Percentiles rank a stretch among this genome's conserved stretches.
Conservation (phyloP, 2,113 vertebrate genomes). For the Strix uralensis region DNA sequence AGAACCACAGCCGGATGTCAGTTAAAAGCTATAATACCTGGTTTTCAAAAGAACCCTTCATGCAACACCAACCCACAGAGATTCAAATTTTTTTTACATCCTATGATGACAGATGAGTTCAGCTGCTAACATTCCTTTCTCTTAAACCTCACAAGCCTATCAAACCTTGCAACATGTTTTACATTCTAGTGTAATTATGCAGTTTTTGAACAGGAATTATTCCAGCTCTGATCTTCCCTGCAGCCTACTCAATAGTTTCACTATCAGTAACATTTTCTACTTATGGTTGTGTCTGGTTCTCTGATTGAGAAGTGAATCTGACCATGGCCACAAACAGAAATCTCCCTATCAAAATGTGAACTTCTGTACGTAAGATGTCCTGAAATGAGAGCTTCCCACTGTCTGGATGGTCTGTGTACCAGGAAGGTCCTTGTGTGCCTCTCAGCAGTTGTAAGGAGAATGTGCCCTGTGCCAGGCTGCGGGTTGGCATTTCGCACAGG, state of each 20-base stretch:
- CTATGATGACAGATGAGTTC: neutral
- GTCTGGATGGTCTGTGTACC: neutral
- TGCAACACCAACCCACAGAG: neutral
- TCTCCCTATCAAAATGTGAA: neutral
- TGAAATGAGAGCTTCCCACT: neutral
- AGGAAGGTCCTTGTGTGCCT: neutral
- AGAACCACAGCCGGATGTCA: neutral
- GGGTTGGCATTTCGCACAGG: neutral
- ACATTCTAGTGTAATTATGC: neutral
- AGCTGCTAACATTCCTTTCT: neutral
- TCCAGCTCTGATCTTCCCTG: neutral
- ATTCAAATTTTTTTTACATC: neutral
- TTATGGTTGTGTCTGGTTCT: neutral
- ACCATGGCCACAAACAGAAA: neutral
- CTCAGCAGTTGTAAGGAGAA: neutral
- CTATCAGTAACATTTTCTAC: neutral
- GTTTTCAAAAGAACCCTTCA: conserved; percentile 24
- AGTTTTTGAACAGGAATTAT: neutral
- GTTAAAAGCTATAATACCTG: neutral
- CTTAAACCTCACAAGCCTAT: neutral
- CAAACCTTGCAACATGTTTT: neutral
- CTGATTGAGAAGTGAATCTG: neutral
- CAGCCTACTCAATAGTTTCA: neutral
- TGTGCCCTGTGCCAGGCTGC: neutral
- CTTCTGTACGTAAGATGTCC: neutral